Conservation (phyloP, 2,888 invertebrate species). For the Psylliodes chrysocephalus region DNA sequence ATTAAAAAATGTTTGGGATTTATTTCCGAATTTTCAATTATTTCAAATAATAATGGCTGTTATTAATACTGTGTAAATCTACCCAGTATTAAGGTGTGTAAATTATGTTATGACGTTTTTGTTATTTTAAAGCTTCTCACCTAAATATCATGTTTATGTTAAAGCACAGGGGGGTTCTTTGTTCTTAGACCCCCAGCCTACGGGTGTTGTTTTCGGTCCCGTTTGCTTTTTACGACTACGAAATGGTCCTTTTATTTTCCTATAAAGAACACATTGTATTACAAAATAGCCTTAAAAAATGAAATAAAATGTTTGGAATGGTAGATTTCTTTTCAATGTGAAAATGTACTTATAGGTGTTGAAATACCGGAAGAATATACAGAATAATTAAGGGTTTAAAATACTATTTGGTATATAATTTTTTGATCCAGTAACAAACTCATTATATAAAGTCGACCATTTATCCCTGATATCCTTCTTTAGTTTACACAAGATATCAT, state of each 20-base stretch:
- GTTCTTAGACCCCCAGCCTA: constrained; percentile 3
- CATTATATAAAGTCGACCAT: too few relatives aligned
- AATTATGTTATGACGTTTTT: constrained; percentile 19
- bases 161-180: constrained; percentile 25
- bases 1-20: too few relatives aligned
- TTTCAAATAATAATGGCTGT: too few relatives aligned
- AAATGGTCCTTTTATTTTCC: neutral
- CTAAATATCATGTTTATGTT: constrained; percentile 31
- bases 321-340: too few relatives aligned
- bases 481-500: too few relatives aligned
- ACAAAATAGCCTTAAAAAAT: neutral
- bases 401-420: too few relatives aligned
- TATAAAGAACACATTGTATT: neutral
- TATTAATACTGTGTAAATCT: neutral
- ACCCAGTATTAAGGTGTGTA: constrained; percentile 11
- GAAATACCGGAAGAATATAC: too few relatives aligned
- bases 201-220: neutral
- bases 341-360: too few relatives aligned
- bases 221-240: neutral
- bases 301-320: neutral
- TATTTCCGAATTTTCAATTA: too few relatives aligned
- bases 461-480: too few relatives aligned
- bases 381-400: too few relatives aligned
- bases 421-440: too few relatives aligned
- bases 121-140: constrained; percentile 30